Conservation (phyloP, 2,797 vertebrate genomes). For the Eupleurogrammus muticus region DNA sequence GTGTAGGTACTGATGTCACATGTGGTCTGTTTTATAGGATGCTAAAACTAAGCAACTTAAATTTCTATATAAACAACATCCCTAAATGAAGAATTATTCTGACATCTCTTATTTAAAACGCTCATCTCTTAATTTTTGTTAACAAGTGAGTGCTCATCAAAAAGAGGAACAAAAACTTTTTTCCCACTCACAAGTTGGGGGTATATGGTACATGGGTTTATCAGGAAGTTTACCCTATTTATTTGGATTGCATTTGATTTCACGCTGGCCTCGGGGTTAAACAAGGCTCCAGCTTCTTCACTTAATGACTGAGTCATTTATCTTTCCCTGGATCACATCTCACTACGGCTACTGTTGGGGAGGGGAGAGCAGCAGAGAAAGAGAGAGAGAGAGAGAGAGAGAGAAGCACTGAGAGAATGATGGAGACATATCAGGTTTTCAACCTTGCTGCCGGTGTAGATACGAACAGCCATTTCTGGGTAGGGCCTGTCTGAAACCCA, state of each 20-base stretch:
- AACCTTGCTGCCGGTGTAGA: constrained; percentile 58
- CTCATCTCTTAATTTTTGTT: no score
- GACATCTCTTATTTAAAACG: no score
- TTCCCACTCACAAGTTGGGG: no score
- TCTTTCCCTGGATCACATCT: constrained; percentile 67
- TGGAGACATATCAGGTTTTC: constrained; percentile 70
- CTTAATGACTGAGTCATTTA: constrained; percentile 67
- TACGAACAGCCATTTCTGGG: constrained; percentile 64
- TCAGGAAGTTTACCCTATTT: constrained; percentile 7
- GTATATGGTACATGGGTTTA: no score
- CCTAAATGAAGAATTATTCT: no score
- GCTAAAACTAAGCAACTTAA: no score
- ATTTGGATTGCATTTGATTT: constrained; percentile 44
- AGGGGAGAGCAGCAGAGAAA: constrained; percentile 15
- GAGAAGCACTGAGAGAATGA: constrained; percentile 39
- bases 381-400: constrained; percentile 17
- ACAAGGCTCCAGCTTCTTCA: constrained; percentile 58
- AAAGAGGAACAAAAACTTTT: no score
- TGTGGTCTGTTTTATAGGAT: no score
- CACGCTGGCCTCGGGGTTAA: constrained; percentile 50
- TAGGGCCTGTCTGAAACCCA: constrained; percentile 68
- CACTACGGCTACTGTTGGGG: constrained; percentile 38
- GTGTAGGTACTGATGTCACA: no score
- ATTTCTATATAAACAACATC: no score
- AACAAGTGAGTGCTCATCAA: no score